phyloP scores from a whole-genome alignment of 2,888 invertebrate genomes.

The Dynastes grantii region DNA sequence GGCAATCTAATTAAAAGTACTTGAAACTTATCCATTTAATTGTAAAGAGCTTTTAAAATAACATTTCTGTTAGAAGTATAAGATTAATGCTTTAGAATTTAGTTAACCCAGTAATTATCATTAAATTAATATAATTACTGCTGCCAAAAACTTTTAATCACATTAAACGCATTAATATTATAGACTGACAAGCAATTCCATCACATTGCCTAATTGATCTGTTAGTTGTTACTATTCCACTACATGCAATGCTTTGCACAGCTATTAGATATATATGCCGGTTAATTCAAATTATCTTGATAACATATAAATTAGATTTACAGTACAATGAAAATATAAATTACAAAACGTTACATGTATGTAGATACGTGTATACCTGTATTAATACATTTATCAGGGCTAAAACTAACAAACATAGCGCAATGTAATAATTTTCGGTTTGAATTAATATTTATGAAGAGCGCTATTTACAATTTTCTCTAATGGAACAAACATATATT shows the following conservation, averaged over 20 bases:
- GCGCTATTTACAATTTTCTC: neutral
- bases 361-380: too few relatives aligned
- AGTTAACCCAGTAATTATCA: neutral
- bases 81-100: neutral
- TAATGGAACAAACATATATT: slow-evolving; percentile 8
- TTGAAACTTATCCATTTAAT: neutral
- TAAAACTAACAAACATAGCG: neutral
- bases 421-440: slow-evolving; percentile 2
- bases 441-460: slow-evolving; percentile 11
- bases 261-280: neutral
- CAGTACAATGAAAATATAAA: slow-evolving; percentile 25
- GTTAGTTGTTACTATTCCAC: neutral
- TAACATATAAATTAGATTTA: slow-evolving; percentile 35
- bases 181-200: neutral
- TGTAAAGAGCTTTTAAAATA: neutral
- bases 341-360: neutral
- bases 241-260: neutral
- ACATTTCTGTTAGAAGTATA: neutral
- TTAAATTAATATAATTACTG: neutral
- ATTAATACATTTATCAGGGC: neutral
- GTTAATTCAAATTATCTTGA: slow-evolving; percentile 32
- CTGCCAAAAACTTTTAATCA: neutral
- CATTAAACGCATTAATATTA: neutral
- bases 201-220: slow-evolving; percentile 18
- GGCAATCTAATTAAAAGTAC: neutral